A percentile compares a stretch with the other conserved stretches of the same genome.
These are phyloP conservation scores for Empidonax alnorum DNA, from an alignment of 2,113 vertebrate genomes.

Conservation along the genomic window DNA sequence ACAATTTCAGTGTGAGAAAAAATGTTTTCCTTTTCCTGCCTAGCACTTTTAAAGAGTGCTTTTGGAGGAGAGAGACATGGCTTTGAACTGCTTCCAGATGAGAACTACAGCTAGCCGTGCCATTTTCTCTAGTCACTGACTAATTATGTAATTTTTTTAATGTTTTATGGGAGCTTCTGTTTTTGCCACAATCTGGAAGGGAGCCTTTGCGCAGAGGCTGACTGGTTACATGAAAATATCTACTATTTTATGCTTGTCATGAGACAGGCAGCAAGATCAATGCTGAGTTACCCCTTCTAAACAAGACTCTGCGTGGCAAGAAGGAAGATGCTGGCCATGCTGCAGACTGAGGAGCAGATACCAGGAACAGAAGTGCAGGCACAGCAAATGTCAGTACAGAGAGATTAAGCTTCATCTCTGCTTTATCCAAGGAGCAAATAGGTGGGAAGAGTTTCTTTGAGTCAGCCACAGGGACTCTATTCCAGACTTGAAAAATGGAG, in stretches of 20 bases:
- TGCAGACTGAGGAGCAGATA: background rate
- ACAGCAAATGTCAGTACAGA: background rate
- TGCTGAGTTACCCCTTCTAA: background rate
- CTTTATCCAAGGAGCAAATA: background rate
- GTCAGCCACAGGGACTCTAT: background rate
- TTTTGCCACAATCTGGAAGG: background rate
- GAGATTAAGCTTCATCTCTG: background rate
- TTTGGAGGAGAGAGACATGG: background rate
- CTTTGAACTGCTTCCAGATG: background rate
- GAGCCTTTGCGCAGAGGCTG: background rate
- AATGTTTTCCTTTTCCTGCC: background rate
- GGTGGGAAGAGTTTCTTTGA: background rate
- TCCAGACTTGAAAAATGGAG: background rate
- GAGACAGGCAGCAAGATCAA: background rate
- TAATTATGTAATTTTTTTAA: background rate
- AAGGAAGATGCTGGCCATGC: fast-evolving
- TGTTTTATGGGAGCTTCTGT: background rate
- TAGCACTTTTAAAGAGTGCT: background rate
- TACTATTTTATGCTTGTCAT: background rate
- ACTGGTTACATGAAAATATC: background rate
- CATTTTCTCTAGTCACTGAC: background rate
- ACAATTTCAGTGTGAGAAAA: background rate
- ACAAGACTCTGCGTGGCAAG: background rate
- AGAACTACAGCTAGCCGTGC: background rate
- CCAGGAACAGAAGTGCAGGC: background rate